Percentiles rank a stretch among this genome's conserved stretches.
Conservation (phyloP, 2,888 invertebrate genomes). For the Netelia fuscicornis region DNA sequence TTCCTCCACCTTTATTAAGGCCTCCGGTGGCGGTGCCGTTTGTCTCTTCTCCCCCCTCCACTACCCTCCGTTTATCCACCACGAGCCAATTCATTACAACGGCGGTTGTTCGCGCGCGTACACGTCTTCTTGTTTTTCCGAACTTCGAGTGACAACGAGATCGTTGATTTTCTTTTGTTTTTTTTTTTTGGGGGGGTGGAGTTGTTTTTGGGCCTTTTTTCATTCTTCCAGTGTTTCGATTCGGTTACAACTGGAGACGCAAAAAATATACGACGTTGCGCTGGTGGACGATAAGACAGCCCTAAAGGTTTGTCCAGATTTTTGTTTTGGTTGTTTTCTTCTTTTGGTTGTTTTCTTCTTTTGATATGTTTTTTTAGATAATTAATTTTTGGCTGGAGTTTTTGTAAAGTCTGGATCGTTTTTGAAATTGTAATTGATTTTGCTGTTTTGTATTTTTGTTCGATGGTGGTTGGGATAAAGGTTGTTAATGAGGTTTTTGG, state of each 20-base stretch:
- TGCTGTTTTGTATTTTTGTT: background rate
- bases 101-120: slow-evolving; percentile 40
- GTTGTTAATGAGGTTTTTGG: too few species aligned
- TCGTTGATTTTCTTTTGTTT: too few species aligned
- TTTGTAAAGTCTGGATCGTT: background rate
- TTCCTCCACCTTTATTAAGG: background rate
- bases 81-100: slow-evolving; percentile 16
- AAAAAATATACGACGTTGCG: slow-evolving; percentile 2
- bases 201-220: background rate
- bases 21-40: background rate
- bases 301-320: slow-evolving; percentile 42
- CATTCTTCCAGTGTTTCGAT: background rate
- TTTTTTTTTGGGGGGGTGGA: background rate
- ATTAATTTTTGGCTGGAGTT: background rate
- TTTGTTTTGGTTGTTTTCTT: background rate
- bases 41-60: background rate
- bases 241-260: background rate
- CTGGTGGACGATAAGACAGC: slow-evolving; percentile 41
- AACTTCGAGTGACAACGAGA: slow-evolving; percentile 1
- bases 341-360: background rate
- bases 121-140: background rate
- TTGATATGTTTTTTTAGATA: background rate
- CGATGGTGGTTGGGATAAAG: background rate
- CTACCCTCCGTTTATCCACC: background rate
- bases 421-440: background rate